phyloP scores from a whole-genome alignment of 2,888 invertebrate genomes.

The Folsomia candida region DNA sequence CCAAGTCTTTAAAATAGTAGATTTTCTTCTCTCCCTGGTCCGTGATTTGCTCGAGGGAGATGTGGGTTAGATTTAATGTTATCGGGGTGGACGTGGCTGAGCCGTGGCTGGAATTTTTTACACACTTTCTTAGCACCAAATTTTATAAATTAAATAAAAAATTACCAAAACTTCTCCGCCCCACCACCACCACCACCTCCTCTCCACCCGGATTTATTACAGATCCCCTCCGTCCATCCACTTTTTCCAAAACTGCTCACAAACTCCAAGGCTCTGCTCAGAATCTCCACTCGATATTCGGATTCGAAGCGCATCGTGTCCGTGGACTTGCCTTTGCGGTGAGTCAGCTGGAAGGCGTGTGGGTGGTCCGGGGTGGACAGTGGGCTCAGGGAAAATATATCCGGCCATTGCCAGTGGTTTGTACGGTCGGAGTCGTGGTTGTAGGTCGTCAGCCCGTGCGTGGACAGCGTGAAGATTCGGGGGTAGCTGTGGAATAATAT shows the following conservation, averaged over 20 bases:
- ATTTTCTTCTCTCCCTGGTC: conserved; percentile 47
- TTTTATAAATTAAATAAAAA: background rate
- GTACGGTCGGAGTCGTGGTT: conserved; percentile 85
- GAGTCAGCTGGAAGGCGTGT: conserved; percentile 54
- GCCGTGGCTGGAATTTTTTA: too few relatives aligned
- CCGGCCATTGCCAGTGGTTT: conserved; percentile 86
- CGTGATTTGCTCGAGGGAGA: background rate
- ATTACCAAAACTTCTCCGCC: conserved; percentile 30
- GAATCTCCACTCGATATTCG: conserved; percentile 85
- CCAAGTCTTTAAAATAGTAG: conserved; percentile 49
- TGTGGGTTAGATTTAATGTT: background rate
- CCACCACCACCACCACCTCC: conserved; percentile 42
- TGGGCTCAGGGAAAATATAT: conserved; percentile 71
- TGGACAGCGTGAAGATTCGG: conserved; percentile 93
- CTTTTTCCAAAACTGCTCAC: too few relatives aligned
- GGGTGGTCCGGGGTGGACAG: conserved; percentile 56
- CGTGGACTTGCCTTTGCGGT: conserved; percentile 66
- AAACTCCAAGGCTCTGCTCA: background rate
- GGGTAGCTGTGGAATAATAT: conserved; percentile 84
- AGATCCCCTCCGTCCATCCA: background rate
- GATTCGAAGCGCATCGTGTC: conserved; percentile 96
- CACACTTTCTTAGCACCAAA: too few relatives aligned
- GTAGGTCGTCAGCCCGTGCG: conserved; percentile 93
- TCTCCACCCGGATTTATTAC: background rate
- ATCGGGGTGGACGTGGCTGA: background rate